Conservation (phyloP, 2,888 invertebrate species). For the Dendrolimus houi region DNA sequence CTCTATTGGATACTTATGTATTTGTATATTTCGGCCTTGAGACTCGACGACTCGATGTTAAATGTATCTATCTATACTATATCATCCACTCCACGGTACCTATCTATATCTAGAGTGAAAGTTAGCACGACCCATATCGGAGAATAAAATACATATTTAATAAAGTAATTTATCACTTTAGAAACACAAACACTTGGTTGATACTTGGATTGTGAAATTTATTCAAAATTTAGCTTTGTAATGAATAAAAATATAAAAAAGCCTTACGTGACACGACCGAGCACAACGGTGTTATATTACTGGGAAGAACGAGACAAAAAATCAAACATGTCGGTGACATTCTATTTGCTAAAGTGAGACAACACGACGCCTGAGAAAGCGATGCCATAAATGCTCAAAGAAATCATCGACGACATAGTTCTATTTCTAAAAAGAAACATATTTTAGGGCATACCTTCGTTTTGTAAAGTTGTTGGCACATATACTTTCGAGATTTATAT, state of each 20-base stretch:
- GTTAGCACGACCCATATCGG: slow-evolving; percentile 67
- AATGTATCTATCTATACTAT: slow-evolving; percentile 57
- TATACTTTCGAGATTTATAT: slow-evolving; percentile 61
- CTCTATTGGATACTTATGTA: slow-evolving; percentile 31
- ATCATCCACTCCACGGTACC: slow-evolving; percentile 54
- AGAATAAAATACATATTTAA: slow-evolving; percentile 26
- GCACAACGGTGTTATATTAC: slow-evolving; percentile 77
- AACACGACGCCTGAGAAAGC: slow-evolving; percentile 66
- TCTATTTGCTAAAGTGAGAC: slow-evolving; percentile 56
- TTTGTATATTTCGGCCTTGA: slow-evolving; percentile 75
- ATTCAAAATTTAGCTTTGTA: slow-evolving; percentile 42
- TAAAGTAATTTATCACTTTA: slow-evolving; percentile 28
- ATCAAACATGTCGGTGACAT: slow-evolving; percentile 55
- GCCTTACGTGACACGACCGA: slow-evolving; percentile 76
- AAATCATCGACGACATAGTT: slow-evolving; percentile 46
- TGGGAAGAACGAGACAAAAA: slow-evolving; percentile 65
- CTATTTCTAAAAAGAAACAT: slow-evolving; percentile 32
- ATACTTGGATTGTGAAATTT: slow-evolving; percentile 36
- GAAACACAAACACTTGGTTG: slow-evolving; percentile 32
- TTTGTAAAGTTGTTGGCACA: slow-evolving; percentile 71
- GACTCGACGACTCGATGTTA: slow-evolving; percentile 67
- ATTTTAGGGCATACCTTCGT: slow-evolving; percentile 55
- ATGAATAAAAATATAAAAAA: slow-evolving; percentile 66
- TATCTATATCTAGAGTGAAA: slow-evolving; percentile 75
- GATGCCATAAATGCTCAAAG: slow-evolving; percentile 73